Evolutionary conservation across 2,888 invertebrate species (phyloP).

Genomic region (Andrena bucephala): DNA sequence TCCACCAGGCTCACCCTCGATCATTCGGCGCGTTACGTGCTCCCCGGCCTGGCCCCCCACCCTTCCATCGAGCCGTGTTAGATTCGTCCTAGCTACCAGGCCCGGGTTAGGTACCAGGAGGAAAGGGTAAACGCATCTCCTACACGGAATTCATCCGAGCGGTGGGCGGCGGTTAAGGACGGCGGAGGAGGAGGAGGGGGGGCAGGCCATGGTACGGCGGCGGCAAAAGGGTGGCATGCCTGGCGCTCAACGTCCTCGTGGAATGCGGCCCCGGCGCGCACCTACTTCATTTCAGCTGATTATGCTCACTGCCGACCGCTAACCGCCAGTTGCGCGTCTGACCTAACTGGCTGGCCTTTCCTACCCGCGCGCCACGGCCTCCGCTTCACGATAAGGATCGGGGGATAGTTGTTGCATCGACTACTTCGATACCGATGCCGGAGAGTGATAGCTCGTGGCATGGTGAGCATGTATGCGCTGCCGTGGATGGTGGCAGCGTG

Average conservation of each 20-base stretch:
- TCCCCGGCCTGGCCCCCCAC: neutral
- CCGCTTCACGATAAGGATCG: slow-evolving; percentile 46
- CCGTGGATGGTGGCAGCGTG: slow-evolving; percentile 52
- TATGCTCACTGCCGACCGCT: slow-evolving; percentile 68
- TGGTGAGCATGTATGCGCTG: slow-evolving; percentile 32
- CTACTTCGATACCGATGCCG: slow-evolving; percentile 38
- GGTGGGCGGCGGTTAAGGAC: slow-evolving; percentile 19
- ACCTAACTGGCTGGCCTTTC: slow-evolving; percentile 38
- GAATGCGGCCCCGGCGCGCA: slow-evolving; percentile 75
- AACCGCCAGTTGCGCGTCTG: slow-evolving; percentile 36
- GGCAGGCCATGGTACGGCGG: slow-evolving; percentile 3
- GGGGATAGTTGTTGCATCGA: slow-evolving; percentile 25
- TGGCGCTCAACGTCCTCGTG: slow-evolving; percentile 42
- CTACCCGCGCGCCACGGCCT: slow-evolving; percentile 5
- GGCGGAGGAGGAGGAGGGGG: slow-evolving; percentile 18
- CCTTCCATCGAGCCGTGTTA: neutral
- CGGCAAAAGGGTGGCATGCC: slow-evolving; percentile 33
- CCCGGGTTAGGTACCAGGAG: neutral
- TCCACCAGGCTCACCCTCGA: slow-evolving; percentile 47
- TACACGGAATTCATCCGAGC: slow-evolving; percentile 33
- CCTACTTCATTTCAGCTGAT: slow-evolving; percentile 82
- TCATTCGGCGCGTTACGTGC: slow-evolving; percentile 39
- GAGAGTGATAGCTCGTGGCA: slow-evolving; percentile 29
- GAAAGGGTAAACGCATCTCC: slow-evolving; percentile 27
- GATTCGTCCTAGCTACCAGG: neutral